Base-by-base conservation (phyloP, 1,140 invertebrate genomes). In the Rhizoglyphus robini region DNA sequence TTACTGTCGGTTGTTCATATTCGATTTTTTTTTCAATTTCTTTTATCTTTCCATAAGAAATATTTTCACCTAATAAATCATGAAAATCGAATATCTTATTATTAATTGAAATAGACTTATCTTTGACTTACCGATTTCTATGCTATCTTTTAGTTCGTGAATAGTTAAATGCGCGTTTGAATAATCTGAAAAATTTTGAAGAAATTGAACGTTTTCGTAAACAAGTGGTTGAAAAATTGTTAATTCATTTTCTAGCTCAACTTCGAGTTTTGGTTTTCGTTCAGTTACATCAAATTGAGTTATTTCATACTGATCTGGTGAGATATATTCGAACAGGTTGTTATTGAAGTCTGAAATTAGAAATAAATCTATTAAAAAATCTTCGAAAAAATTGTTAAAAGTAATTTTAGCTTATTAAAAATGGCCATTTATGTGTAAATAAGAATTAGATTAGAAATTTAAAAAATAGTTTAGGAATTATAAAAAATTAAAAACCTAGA, bases 251-350 rank as follows among this genome's bases (percentile, higher is more conserved):
- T 54, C 51, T 27, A 54, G 20, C 15, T 11, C 51, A 54, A 54
- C 23, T 27, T 54, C 5, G 8, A 54, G 8, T 54, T 54, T 25
- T 5, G 31, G 23, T 8, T 54, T 11, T 54, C 23, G 51, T 15
- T 54, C 8, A 25, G 51, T 5, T 11, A 54, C 51, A 25, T 27
- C 23, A 27, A 27, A 32, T 54, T 54, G 51, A 8, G 8, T 54
- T 11, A 54, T 32, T 54, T 54, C 51, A 54, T 54, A 54, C 20
- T 54, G 51, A 54, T 54, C 51, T 27, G 51, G 51, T 8, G 51
- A 27, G 20, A 54, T 20, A 54, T 20, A 54, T 32, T 54, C 51
- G 23, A 54, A 54, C 8, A 27, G 51, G 20, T 54, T 54, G 20
- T 54, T 54, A 23, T 54, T 54, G 31, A 54, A 54, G 23, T 54